A percentile compares a stretch with the other conserved stretches of the same genome.
Evolutionary conservation across 2,888 invertebrate species (phyloP).

Genomic region (Acleris holmiana): DNA sequence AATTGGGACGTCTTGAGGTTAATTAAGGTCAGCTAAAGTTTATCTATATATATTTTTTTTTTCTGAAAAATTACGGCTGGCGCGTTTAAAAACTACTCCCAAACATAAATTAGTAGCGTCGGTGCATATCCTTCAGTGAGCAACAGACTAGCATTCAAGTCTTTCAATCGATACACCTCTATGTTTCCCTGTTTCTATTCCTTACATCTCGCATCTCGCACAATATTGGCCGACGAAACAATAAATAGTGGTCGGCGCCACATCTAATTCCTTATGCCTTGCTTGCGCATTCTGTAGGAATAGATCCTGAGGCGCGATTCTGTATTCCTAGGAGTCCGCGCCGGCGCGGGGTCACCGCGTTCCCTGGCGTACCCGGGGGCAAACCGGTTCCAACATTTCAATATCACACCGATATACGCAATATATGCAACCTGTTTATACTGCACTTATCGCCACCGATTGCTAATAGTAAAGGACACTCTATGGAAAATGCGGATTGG

Average conservation of each 20-base stretch:
- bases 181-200: not conserved
- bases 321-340: constrained; percentile 67
- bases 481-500: constrained; percentile 41
- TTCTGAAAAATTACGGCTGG: too few species aligned
- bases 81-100: too few species aligned
- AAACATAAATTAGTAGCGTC: too few species aligned
- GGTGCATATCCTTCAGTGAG: too few species aligned
- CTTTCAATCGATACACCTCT: not conserved
- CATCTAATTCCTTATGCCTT: constrained; percentile 73
- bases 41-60: too few species aligned
- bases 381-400: constrained; percentile 81
- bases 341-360: constrained; percentile 70
- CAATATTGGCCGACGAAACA: constrained; percentile 52
- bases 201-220: constrained; percentile 5
- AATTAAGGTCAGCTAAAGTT: not conserved
- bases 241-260: constrained; percentile 74
- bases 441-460: constrained; percentile 52
- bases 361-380: constrained; percentile 66
- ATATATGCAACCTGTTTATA: constrained; percentile 67
- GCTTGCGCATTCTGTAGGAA: constrained; percentile 51
- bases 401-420: constrained; percentile 74
- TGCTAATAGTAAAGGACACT: constrained; percentile 36
- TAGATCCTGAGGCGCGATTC: constrained; percentile 69
- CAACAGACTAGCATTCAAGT: too few species aligned
- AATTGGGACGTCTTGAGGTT: constrained; percentile 22